phyloP scores from a whole-genome alignment of 2,797 vertebrate genomes.

The Crax fasciolata region DNA sequence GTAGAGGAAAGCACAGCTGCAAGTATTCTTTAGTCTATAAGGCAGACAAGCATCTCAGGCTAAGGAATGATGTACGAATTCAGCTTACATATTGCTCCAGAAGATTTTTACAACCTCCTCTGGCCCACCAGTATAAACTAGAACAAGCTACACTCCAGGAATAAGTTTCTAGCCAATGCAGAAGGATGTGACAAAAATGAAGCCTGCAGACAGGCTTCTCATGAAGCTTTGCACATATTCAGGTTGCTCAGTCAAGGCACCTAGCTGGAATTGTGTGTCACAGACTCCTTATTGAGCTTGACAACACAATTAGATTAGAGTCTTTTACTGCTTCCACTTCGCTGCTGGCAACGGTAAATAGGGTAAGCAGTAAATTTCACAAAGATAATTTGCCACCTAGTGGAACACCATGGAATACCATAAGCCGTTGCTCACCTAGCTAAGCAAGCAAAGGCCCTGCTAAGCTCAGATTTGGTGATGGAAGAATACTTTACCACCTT shows the following conservation, averaged over 20 bases:
- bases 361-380: not conserved
- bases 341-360: not conserved
- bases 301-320: not conserved
- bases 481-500: not conserved
- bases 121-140: not conserved
- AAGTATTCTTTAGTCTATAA: not conserved
- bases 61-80: not conserved
- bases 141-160: not conserved
- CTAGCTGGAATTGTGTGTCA: not conserved
- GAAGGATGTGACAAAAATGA: not conserved
- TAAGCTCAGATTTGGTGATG: not conserved
- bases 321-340: not conserved
- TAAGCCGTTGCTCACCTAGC: no score
- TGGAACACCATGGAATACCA: not conserved
- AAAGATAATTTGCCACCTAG: not conserved
- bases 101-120: not conserved
- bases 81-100: not conserved
- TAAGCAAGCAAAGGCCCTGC: not conserved
- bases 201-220: not conserved
- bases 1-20: not conserved
- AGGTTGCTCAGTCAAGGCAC: not conserved
- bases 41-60: no score
- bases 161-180: not conserved
- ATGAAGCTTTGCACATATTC: fast-evolving
- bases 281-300: not conserved